Conservation (phyloP, 2,888 invertebrate genomes). For the Epistrophe eligans region DNA sequence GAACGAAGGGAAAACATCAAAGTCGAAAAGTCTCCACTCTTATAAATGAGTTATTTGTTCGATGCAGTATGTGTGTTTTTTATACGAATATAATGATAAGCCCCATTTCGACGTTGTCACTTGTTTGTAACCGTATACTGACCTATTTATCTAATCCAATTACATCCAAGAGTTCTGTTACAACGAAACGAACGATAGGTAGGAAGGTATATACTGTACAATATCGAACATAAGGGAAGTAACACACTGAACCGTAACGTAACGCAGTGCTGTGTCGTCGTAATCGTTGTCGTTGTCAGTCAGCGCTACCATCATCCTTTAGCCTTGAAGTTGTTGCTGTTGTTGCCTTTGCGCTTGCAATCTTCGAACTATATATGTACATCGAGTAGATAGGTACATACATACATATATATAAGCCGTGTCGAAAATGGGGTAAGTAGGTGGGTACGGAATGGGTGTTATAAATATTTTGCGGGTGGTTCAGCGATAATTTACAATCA, state of each 20-base stretch:
- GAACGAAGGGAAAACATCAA: slow-evolving; percentile 21
- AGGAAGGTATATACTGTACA: neutral
- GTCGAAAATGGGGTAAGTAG: neutral
- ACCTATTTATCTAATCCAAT: slow-evolving; percentile 75
- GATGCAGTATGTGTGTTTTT: neutral
- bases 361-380: slow-evolving; percentile 14
- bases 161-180: slow-evolving; percentile 36
- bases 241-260: slow-evolving; percentile 3
- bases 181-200: neutral
- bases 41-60: neutral
- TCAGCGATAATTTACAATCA: neutral
- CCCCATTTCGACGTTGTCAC: slow-evolving; percentile 43
- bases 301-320: slow-evolving; percentile 57
- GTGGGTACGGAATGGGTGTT: neutral
- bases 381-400: neutral
- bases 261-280: neutral
- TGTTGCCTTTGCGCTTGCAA: slow-evolving; percentile 47
- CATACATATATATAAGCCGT: neutral
- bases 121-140: slow-evolving; percentile 60
- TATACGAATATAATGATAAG: slow-evolving; percentile 42
- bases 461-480: slow-evolving; percentile 6
- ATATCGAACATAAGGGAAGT: slow-evolving; percentile 6
- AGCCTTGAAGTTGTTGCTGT: slow-evolving; percentile 66
- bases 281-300: neutral
- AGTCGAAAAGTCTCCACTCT: slow-evolving; percentile 47